A percentile compares a stretch with the other conserved stretches of the same genome.
These are phyloP conservation scores for Dinocampus coccinellae DNA, from an alignment of 2,888 invertebrate species.

Conservation along the genomic window DNA sequence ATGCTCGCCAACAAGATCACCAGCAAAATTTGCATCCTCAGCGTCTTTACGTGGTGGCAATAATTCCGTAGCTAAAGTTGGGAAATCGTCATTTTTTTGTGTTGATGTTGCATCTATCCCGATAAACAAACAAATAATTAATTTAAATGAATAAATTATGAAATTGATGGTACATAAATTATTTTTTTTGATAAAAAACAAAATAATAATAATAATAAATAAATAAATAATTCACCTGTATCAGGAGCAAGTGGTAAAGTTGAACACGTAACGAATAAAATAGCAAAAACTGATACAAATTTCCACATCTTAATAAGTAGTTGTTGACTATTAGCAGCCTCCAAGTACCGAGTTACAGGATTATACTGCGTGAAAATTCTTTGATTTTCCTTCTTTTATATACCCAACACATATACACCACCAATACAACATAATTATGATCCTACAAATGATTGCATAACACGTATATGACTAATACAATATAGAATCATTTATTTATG, in stretches of 20 bases:
- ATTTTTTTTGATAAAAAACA: no score
- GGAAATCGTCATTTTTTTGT: not conserved
- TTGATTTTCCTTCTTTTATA: conserved; percentile 44
- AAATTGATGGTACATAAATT: no score
- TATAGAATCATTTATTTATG: conserved; percentile 20
- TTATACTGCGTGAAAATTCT: conserved; percentile 28
- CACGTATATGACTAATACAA: conserved; percentile 38
- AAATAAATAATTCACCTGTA: conserved; percentile 48
- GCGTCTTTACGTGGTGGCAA: conserved; percentile 38
- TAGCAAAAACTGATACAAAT: conserved; percentile 2
- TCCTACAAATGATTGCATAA: conserved; percentile 41
- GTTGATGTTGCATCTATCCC: not conserved
- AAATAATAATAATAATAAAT: no score
- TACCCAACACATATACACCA: conserved; percentile 30
- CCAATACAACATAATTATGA: conserved; percentile 30
- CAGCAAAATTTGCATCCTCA: conserved; percentile 36
- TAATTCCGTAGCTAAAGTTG: conserved; percentile 33
- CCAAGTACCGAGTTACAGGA: conserved; percentile 4
- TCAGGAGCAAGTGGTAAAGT: conserved; percentile 48
- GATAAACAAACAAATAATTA: not conserved
- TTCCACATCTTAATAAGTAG: conserved; percentile 22
- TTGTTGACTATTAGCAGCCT: conserved; percentile 2
- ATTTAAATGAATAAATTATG: no score
- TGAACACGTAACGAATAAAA: conserved; percentile 48
- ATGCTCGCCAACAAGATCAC: conserved; percentile 33